Percentiles rank a stretch among this genome's conserved stretches.
Evolutionary conservation across 2,797 vertebrate genomes (phyloP).

Genomic region (Eulemur rubriventer): DNA sequence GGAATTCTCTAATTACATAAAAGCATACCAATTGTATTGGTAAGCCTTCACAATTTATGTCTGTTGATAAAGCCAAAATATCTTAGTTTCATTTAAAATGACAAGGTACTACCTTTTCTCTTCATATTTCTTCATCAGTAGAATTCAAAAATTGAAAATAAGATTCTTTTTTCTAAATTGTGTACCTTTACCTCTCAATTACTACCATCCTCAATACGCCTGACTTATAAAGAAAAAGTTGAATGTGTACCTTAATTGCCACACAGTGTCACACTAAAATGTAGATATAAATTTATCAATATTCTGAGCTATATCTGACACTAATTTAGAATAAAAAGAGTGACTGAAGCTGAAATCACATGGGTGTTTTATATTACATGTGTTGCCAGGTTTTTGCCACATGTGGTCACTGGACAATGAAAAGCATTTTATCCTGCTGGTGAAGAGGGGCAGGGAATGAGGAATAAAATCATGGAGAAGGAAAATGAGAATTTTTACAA

Average conservation of each 20-base stretch:
- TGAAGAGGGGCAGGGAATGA: neutral
- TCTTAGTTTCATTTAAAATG: constrained; percentile 43
- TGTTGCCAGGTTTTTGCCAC: neutral
- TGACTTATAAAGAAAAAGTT: neutral
- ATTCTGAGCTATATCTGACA: neutral
- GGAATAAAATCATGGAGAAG: neutral
- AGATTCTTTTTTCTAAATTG: neutral
- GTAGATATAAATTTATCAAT: neutral
- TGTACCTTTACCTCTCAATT: neutral
- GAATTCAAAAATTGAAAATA: constrained; percentile 42
- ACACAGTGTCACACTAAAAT: neutral
- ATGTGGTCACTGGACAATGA: neutral
- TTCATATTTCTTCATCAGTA: constrained; percentile 34
- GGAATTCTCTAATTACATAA: constrained; percentile 74
- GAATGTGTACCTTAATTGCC: neutral
- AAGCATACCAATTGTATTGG: constrained; percentile 60
- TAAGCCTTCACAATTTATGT: constrained; percentile 68
- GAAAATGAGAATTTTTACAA: constrained; percentile 18
- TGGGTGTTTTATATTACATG: neutral
- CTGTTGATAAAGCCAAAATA: constrained; percentile 63
- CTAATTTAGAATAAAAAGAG: constrained; percentile 28
- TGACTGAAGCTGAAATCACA: neutral
- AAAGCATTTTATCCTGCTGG: neutral
- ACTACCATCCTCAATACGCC: neutral
- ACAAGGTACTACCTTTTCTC: neutral